Conservation (phyloP, 2,888 invertebrate genomes). For the Scaptomyza reducta region DNA sequence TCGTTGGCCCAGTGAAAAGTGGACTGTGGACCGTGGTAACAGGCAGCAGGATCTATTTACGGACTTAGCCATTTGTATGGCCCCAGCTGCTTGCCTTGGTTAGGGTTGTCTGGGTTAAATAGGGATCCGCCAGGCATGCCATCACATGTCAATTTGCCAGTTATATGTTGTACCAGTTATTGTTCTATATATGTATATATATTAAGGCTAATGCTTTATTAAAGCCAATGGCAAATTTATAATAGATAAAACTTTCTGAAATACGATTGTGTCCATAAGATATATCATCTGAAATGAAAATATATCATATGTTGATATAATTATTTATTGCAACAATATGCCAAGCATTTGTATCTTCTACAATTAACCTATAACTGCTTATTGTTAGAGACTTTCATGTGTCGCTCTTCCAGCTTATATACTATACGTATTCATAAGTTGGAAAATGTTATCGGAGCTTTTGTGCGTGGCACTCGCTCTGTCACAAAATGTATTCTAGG, state of each 20-base stretch:
- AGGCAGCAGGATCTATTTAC: slow-evolving; percentile 44
- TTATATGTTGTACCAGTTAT: slow-evolving; percentile 5
- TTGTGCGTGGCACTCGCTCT: background rate
- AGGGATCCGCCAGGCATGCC: slow-evolving; percentile 41
- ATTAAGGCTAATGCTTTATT: background rate
- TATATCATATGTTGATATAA: background rate
- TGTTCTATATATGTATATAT: background rate
- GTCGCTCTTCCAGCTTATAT: background rate
- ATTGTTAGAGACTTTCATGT: slow-evolving; percentile 33
- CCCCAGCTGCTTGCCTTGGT: slow-evolving; percentile 23
- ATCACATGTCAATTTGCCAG: slow-evolving; percentile 58
- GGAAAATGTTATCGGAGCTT: background rate
- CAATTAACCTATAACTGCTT: slow-evolving; percentile 31
- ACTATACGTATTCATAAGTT: slow-evolving; percentile 1
- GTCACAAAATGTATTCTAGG: background rate
- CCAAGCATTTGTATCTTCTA: background rate
- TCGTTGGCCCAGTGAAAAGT: slow-evolving; percentile 38
- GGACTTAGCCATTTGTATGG: slow-evolving; percentile 24
- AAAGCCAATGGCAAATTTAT: too few species aligned
- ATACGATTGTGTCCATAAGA: too few species aligned
- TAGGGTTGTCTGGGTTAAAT: slow-evolving; percentile 39
- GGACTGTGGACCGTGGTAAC: slow-evolving; percentile 14
- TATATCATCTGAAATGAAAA: too few species aligned
- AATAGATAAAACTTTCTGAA: too few species aligned
- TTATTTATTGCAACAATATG: slow-evolving; percentile 11